Evolutionary conservation across 35 echinoderm and acorn worm genomes (phyloP).

Genomic region (Chiridota heheva): DNA sequence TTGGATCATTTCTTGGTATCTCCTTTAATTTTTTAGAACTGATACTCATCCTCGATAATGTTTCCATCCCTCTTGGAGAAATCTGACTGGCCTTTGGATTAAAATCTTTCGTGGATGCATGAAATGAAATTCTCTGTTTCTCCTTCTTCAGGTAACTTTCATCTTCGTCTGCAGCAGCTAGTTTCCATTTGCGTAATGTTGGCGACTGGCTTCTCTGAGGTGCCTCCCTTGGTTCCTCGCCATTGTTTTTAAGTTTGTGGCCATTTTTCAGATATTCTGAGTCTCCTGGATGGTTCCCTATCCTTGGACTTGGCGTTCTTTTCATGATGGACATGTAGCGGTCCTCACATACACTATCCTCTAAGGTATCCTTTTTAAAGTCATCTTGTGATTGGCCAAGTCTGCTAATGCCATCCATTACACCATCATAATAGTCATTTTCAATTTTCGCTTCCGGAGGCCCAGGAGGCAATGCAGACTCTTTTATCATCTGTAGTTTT

Average conservation of each 20-base stretch:
- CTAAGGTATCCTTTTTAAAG: slow-evolving; percentile 25
- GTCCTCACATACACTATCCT: slow-evolving; percentile 28
- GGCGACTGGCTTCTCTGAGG: slow-evolving; percentile 17
- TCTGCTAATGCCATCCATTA: no score
- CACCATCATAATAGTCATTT: no score
- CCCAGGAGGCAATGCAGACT: not conserved
- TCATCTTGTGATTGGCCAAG: no score
- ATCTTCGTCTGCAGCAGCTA: no score
- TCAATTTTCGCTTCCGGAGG: not conserved
- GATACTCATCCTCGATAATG: slow-evolving; percentile 83
- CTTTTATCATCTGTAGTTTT: slow-evolving; percentile 40
- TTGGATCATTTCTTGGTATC: slow-evolving; percentile 89
- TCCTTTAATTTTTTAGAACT: slow-evolving; percentile 83
- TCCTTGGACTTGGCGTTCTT: slow-evolving; percentile 41
- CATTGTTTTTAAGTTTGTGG: not conserved
- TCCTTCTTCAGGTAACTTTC: slow-evolving; percentile 2
- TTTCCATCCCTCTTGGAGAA: slow-evolving; percentile 29
- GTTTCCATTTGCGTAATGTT: slow-evolving; percentile 15
- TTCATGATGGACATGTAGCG: slow-evolving; percentile 19
- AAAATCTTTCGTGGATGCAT: not conserved
- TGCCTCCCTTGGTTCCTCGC: not conserved
- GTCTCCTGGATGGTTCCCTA: not conserved
- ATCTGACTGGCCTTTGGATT: slow-evolving; percentile 30
- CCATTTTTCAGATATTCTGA: not conserved
- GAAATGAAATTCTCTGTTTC: not conserved